Conservation (phyloP, 2,113 vertebrate species). For the Dicentrarchus labrax region DNA sequence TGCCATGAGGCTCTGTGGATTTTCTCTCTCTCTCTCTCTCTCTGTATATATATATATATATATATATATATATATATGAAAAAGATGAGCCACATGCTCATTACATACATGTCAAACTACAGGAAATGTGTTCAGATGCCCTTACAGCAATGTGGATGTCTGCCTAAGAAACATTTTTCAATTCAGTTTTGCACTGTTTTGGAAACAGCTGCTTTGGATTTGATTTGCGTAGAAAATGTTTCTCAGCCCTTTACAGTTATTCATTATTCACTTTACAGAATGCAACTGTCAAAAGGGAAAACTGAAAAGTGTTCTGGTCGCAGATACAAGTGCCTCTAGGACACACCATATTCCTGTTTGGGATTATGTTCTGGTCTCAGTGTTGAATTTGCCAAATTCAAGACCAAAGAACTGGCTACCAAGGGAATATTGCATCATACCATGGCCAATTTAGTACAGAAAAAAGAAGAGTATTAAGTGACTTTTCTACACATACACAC, state of each 20-base stretch:
- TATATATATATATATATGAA: too few species aligned
- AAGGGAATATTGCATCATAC: slow-evolving; percentile 56
- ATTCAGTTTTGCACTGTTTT: background rate
- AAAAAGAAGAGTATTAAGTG: slow-evolving; percentile 33
- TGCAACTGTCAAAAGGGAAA: slow-evolving; percentile 14
- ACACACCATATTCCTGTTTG: slow-evolving; percentile 24
- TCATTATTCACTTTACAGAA: slow-evolving; percentile 13
- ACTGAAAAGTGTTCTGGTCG: background rate
- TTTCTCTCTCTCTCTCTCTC: background rate
- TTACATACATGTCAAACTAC: background rate
- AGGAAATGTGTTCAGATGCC: background rate
- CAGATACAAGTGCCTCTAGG: background rate
- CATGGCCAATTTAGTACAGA: slow-evolving; percentile 31
- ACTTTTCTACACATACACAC: slow-evolving; percentile 13
- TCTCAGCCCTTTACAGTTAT: background rate
- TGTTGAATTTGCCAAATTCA: slow-evolving; percentile 10
- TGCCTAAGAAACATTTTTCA: background rate
- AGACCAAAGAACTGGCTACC: slow-evolving; percentile 19
- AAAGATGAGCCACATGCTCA: background rate
- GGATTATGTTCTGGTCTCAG: background rate
- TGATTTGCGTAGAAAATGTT: background rate
- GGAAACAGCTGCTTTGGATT: background rate
- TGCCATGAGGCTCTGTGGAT: background rate
- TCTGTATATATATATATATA: too few species aligned
- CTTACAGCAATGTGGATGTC: background rate